These are phyloP conservation scores for Rhinichthys osculus DNA, from an alignment of 2,797 vertebrate species.

Conservation along the genomic window DNA sequence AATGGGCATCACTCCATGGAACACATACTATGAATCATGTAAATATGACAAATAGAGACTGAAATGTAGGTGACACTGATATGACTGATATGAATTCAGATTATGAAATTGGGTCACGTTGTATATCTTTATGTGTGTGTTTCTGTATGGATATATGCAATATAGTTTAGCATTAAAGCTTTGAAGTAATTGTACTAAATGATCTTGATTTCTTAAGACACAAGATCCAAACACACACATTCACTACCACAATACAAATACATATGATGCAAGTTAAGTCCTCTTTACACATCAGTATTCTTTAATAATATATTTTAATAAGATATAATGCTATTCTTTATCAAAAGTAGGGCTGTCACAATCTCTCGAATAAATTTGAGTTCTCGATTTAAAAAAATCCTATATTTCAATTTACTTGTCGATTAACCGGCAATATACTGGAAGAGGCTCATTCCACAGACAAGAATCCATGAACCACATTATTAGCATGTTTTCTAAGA, in stretches of 20 bases:
- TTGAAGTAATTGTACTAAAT: background rate
- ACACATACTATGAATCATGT: background rate
- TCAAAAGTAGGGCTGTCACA: background rate
- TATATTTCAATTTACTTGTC: background rate
- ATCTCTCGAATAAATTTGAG: background rate
- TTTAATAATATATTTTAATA: background rate
- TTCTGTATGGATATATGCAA: background rate
- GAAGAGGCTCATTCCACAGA: background rate
- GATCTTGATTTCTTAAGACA: background rate
- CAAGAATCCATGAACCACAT: background rate
- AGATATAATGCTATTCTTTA: background rate
- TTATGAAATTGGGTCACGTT: background rate
- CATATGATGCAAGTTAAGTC: background rate
- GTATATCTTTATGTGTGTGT: background rate
- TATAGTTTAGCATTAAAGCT: constrained; percentile 3
- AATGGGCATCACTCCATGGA: background rate
- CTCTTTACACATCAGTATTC: background rate
- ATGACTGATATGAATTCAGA: background rate
- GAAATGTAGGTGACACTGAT: constrained; percentile 1
- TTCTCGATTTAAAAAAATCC: background rate
- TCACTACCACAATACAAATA: background rate
- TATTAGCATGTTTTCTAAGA: background rate
- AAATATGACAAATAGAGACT: background rate
- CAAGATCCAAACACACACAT: background rate
- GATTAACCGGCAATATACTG: background rate